A percentile compares a stretch with the other conserved stretches of the same genome.
Evolutionary conservation across 2,797 vertebrate genomes (phyloP).

Genomic region (Pseudochromis fuscus): DNA sequence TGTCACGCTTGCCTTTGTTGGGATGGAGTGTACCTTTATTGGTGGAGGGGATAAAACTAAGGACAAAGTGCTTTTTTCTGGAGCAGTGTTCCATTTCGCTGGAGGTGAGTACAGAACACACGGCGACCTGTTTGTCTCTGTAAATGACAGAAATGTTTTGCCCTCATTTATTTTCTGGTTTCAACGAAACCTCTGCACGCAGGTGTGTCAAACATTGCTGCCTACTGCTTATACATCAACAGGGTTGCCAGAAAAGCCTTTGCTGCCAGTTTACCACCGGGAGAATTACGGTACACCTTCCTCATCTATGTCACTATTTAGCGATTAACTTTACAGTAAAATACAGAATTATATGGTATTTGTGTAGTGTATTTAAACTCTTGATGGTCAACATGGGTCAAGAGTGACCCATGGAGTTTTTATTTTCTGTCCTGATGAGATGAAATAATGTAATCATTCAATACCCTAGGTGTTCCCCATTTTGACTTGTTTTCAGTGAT

Average conservation of each 20-base stretch:
- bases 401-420: no score
- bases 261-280: conserved; percentile 30
- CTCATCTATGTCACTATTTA: background rate
- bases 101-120: conserved; percentile 72
- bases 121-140: background rate
- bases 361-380: background rate
- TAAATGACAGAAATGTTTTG: conserved; percentile 52
- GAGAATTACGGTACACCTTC: conserved; percentile 71
- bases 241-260: conserved; percentile 75
- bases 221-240: conserved; percentile 84
- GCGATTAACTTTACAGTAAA: background rate
- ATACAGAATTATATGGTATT: background rate
- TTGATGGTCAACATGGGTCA: no score
- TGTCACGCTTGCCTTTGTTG: conserved; percentile 88
- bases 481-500: no score
- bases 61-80: conserved; percentile 85
- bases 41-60: conserved; percentile 90
- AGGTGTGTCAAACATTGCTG: conserved; percentile 78
- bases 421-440: no score
- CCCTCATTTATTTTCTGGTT: conserved; percentile 36
- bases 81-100: conserved; percentile 75
- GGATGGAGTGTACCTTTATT: conserved; percentile 96
- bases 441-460: no score
- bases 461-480: no score
- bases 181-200: conserved; percentile 48